These are phyloP conservation scores for Caenorhabditis plicata DNA, from an alignment of 2,888 invertebrate genomes.

Conservation along the genomic window DNA sequence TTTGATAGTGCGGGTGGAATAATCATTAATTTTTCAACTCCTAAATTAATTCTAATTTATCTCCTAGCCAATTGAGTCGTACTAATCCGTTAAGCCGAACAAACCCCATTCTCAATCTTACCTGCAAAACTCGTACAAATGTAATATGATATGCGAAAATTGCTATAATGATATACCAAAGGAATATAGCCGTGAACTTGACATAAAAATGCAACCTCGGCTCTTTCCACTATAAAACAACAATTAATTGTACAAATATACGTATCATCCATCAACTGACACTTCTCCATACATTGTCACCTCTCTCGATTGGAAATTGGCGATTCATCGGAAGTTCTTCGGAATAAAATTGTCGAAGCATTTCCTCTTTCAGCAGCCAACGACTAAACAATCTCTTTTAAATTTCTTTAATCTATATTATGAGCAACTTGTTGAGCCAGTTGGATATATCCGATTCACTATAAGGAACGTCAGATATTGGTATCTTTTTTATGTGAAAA, in stretches of 20 bases:
- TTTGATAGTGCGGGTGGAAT: no score
- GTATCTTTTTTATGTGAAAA: constrained; percentile 73
- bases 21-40: no score
- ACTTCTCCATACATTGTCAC: constrained; percentile 48
- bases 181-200: constrained; percentile 50
- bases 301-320: constrained; percentile 45
- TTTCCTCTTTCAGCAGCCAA: constrained; percentile 57
- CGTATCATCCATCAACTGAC: constrained; percentile 21
- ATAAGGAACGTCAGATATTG: constrained; percentile 58
- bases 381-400: constrained; percentile 14
- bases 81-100: no score
- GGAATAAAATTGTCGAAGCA: constrained; percentile 51
- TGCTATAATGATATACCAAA: constrained; percentile 53
- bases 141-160: constrained; percentile 57
- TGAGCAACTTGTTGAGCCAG: constrained; percentile 50
- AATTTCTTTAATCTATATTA: not conserved
- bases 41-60: no score
- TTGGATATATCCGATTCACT: constrained; percentile 40
- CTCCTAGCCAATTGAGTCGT: no score
- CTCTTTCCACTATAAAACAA: constrained; percentile 37
- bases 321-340: constrained; percentile 48
- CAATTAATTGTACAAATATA: constrained; percentile 3
- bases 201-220: constrained; percentile 36
- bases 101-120: no score
- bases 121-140: constrained; percentile 55